Evolutionary conservation across 2,797 vertebrate species (phyloP).

Genomic region (Dendrocincla tyrannina): DNA sequence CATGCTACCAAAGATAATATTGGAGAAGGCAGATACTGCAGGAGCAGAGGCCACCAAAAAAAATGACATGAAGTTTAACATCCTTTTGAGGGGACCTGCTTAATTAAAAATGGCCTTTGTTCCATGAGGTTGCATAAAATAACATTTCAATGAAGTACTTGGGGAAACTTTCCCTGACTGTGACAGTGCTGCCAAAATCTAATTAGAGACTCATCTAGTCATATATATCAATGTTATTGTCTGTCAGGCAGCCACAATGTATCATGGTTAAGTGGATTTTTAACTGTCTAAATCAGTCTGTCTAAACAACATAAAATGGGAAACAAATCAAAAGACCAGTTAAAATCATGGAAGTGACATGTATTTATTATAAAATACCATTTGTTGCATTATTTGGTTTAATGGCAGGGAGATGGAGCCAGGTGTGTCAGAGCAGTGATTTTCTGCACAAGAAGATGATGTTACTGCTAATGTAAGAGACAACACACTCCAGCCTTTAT

Average conservation of each 20-base stretch:
- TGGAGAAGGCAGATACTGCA: background rate
- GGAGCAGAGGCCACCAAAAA: slow-evolving; percentile 35
- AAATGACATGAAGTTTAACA: slow-evolving; percentile 18
- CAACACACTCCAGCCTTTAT: background rate
- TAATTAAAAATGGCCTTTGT: slow-evolving; percentile 80
- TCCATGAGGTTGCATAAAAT: slow-evolving; percentile 78
- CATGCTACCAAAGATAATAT: background rate
- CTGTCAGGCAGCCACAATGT: slow-evolving; percentile 87
- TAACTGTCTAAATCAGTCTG: slow-evolving; percentile 82
- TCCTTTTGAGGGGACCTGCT: slow-evolving; percentile 62
- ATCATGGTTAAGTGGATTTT: slow-evolving; percentile 84
- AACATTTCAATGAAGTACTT: slow-evolving; percentile 86
- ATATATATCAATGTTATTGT: slow-evolving; percentile 92
- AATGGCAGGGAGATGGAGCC: slow-evolving; percentile 24
- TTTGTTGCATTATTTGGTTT: slow-evolving; percentile 25
- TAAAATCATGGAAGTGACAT: slow-evolving; percentile 62
- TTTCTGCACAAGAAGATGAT: background rate
- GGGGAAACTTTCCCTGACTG: slow-evolving; percentile 76
- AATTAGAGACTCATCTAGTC: slow-evolving; percentile 92
- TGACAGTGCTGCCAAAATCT: slow-evolving; percentile 87
- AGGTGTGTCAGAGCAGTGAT: slow-evolving; percentile 25
- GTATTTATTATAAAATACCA: slow-evolving; percentile 53
- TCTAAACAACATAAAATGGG: slow-evolving; percentile 74
- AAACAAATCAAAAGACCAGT: slow-evolving; percentile 78
- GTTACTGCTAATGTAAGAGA: background rate